phyloP scores from a whole-genome alignment of 2,797 vertebrate species.

The Enteromius trimaculatus region DNA sequence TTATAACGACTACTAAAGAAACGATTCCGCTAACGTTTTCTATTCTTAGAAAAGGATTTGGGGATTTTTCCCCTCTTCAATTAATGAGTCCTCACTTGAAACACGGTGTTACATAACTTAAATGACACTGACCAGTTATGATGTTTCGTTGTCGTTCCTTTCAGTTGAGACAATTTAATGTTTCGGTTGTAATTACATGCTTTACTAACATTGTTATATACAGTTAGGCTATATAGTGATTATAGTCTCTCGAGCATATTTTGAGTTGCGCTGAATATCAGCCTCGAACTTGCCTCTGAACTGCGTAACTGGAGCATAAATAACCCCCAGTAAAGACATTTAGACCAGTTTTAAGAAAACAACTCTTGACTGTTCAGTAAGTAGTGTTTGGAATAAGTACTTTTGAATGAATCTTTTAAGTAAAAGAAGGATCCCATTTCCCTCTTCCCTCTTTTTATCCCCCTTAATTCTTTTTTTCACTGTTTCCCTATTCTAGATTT shows the following conservation, averaged over 20 bases:
- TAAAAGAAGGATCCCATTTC: not conserved
- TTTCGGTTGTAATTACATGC: not conserved
- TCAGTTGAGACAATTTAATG: not conserved
- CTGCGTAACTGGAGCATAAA: not conserved
- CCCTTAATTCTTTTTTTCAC: too few species aligned
- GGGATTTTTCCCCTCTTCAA: constrained; percentile 3
- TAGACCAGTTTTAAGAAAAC: not conserved
- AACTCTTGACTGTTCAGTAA: not conserved
- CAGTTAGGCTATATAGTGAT: not conserved
- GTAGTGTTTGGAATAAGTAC: not conserved
- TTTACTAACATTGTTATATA: not conserved
- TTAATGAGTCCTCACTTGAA: constrained; percentile 25
- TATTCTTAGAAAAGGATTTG: constrained; percentile 39
- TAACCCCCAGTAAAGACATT: not conserved
- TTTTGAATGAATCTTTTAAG: not conserved
- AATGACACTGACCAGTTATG: constrained; percentile 35
- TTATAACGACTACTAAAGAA: not conserved
- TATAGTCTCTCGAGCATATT: not conserved
- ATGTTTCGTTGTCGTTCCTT: not conserved
- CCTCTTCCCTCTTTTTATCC: not conserved
- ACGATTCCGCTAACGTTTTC: not conserved
- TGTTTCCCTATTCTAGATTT: not conserved
- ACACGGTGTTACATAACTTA: constrained; percentile 36
- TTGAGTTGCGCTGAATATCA: not conserved
- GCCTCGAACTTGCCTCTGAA: not conserved